Evolutionary conservation across 2,888 invertebrate species (phyloP).

Genomic region (Phyto melanocephala): DNA sequence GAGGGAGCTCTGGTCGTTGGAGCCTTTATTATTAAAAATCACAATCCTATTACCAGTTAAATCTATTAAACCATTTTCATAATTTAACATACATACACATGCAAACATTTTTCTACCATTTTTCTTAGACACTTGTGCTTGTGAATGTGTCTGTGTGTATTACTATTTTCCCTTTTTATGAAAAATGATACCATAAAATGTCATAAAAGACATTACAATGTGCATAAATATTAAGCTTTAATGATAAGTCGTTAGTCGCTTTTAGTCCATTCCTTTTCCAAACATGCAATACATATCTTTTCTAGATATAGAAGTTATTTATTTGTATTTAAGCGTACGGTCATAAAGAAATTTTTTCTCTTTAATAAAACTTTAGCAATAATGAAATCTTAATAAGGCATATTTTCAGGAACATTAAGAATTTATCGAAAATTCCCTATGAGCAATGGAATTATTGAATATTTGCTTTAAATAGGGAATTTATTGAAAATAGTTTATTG

Average conservation of each 20-base stretch:
- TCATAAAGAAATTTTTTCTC: no score
- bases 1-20: not conserved
- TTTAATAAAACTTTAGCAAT: no score
- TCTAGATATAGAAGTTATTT: not conserved
- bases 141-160: not conserved
- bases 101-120: not conserved
- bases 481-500: no score
- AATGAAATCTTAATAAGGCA: no score
- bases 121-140: not conserved
- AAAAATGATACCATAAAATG: constrained; percentile 38
- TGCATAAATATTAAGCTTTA: constrained; percentile 44
- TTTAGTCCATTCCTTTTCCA: not conserved
- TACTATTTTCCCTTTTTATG: not conserved
- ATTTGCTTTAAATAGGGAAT: no score
- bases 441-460: no score
- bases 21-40: constrained; percentile 49
- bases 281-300: no score
- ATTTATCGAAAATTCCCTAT: no score
- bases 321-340: no score
- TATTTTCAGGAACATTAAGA: no score
- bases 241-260: constrained; percentile 38
- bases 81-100: constrained; percentile 20
- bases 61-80: constrained; percentile 52
- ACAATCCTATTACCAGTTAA: constrained; percentile 58
- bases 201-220: constrained; percentile 48